Conservation (phyloP, 2,888 invertebrate genomes). For the Dusona sp. region DNA sequence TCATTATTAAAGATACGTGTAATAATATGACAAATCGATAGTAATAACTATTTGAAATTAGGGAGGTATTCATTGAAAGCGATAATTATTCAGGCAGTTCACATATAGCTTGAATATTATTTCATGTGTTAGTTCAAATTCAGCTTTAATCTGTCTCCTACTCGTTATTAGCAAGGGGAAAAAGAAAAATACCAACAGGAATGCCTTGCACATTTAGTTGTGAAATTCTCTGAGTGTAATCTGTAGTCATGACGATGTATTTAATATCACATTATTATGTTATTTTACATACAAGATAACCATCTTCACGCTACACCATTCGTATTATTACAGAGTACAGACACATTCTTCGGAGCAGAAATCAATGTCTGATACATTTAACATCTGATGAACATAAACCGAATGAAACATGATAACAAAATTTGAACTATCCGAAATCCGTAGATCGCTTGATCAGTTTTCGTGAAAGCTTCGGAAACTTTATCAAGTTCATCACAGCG, state of each 20-base stretch:
- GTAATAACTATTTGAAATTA: not conserved
- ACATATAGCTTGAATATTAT: no score
- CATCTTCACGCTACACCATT: not conserved
- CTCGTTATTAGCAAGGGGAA: no score
- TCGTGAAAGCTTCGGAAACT: slow-evolving; percentile 17
- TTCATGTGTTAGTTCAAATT: not conserved
- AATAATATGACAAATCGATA: not conserved
- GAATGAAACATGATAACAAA: not conserved
- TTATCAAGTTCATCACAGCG: not conserved
- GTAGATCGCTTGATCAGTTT: not conserved
- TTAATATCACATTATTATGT: no score
- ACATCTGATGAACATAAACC: not conserved
- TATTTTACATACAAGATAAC: no score
- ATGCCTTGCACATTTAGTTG: no score
- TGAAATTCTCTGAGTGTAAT: no score
- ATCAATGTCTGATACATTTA: not conserved
- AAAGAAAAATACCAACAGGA: no score
- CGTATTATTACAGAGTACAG: not conserved
- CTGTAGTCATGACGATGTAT: no score
- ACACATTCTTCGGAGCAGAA: not conserved
- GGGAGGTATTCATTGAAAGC: not conserved
- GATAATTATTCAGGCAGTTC: no score
- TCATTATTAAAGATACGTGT: not conserved
- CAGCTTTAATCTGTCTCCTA: not conserved
- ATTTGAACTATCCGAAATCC: not conserved